Evolutionary conservation across 35 echinoderm and acorn worm genomes (phyloP), one percentile per base, ranked within the genome.

Genomic region (Lytechinus variegatus): DNA sequence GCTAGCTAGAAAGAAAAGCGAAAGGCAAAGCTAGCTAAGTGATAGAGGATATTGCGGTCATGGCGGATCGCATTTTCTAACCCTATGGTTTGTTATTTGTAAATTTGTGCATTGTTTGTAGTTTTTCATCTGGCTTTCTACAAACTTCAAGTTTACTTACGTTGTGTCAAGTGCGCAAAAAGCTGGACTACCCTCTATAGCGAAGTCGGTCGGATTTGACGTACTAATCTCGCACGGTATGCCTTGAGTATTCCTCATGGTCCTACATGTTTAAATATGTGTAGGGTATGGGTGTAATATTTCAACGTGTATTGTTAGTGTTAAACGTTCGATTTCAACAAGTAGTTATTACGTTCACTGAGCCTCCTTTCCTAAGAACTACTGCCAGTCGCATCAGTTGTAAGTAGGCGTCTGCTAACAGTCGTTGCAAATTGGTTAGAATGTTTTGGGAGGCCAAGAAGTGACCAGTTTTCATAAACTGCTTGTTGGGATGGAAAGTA

Each of bases 391-490:
- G 87, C 87, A 89, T 53, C 52, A 21, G 27, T 1, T 89, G 87
- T 33, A 10, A 29, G 52, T 53, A 53, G 87, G 51, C 87, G 87
- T 89, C 87, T 52, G 27, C 87, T 89, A 27, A 16, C 52, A 89
- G 28, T 52, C 87, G 14, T 3, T 89, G 87, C 87, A 89, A 27
- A 53, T 89, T 89, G 87, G 52, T 33, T 89, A 89, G 87, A 29
- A 89, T 89, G 87, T 89, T 89, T 12, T 14, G 4, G 87, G 52
- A 52, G 27, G 87, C 87, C 19, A 89, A 89, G 87, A 89, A 89
- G 87, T 89, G 87, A 33, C 27, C 51, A 10, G 13, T 89, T 52
- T 89, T 27, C 12, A 21, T 16, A 71, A 71, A 71, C 16, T 71
- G 61, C 14, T 71, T 71, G 61, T 71, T 71, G 33, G 61, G 61